phyloP scores from a whole-genome alignment of 2,888 invertebrate genomes.

The Trissolcus brochymenae region DNA sequence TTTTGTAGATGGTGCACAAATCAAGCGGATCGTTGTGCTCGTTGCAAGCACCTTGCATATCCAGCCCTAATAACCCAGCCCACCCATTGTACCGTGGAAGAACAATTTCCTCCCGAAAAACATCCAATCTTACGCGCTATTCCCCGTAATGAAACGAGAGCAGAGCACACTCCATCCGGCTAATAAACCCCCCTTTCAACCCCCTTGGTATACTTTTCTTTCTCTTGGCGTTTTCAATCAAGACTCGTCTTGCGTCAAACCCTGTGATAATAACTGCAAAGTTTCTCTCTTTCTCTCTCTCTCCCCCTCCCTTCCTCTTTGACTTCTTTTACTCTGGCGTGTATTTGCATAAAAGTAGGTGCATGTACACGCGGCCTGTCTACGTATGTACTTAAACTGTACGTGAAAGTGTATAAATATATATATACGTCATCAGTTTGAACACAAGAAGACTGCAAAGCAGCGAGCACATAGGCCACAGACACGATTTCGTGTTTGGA shows the following conservation, averaged over 20 bases:
- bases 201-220: neutral
- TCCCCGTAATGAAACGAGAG: conserved; percentile 27
- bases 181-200: conserved; percentile 15
- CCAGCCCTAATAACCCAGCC: conserved; percentile 1
- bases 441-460: conserved; percentile 25
- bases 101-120: conserved; percentile 40
- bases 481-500: conserved; percentile 62
- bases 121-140: conserved; percentile 42
- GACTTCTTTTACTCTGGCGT: conserved; percentile 10
- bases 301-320: conserved; percentile 4
- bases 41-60: conserved; percentile 2
- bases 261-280: conserved; percentile 35
- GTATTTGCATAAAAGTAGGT: conserved; percentile 35
- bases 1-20: conserved; percentile 15
- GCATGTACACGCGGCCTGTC: conserved; percentile 3
- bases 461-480: conserved; percentile 56
- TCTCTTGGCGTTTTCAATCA: conserved; percentile 37
- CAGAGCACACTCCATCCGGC: conserved; percentile 14
- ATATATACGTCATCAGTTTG: conserved; percentile 4
- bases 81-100: conserved; percentile 26
- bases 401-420: neutral
- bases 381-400: conserved; percentile 1
- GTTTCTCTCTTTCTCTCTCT: conserved; percentile 14
- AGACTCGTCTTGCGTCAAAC: conserved; percentile 11
- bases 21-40: conserved; percentile 1